phyloP scores from a whole-genome alignment of 2,797 vertebrate genomes.

The Alcedo atthis region DNA sequence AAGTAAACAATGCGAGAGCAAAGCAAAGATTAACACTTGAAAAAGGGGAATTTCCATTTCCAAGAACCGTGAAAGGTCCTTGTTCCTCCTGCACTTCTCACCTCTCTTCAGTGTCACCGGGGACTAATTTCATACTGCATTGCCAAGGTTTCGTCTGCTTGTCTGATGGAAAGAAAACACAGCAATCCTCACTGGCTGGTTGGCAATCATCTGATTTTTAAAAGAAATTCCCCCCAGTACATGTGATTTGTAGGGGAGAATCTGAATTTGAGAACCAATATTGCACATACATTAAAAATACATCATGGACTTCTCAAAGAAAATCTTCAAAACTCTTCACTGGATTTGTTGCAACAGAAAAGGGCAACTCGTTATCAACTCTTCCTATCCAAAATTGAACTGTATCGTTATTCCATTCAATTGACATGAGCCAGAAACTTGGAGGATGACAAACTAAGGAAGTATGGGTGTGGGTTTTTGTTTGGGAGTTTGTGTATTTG shows the following conservation, averaged over 20 bases:
- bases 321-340: background rate
- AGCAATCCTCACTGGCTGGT: background rate
- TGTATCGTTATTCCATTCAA: background rate
- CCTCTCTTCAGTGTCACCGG: background rate
- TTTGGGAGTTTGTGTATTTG: background rate
- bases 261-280: background rate
- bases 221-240: background rate
- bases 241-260: background rate
- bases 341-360: background rate
- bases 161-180: background rate
- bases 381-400: background rate
- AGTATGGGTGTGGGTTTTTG: background rate
- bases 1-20: background rate
- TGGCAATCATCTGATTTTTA: background rate
- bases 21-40: background rate
- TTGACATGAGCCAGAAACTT: background rate
- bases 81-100: background rate
- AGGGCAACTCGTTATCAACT: background rate
- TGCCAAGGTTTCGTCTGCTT: background rate
- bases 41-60: slow-evolving; percentile 25
- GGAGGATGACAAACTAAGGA: background rate
- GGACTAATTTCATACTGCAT: slow-evolving; percentile 1
- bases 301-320: background rate
- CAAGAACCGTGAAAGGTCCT: background rate
- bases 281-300: background rate